Evolutionary conservation across 1,140 invertebrate species (phyloP).

Genomic region (Cotesia glomerata): DNA sequence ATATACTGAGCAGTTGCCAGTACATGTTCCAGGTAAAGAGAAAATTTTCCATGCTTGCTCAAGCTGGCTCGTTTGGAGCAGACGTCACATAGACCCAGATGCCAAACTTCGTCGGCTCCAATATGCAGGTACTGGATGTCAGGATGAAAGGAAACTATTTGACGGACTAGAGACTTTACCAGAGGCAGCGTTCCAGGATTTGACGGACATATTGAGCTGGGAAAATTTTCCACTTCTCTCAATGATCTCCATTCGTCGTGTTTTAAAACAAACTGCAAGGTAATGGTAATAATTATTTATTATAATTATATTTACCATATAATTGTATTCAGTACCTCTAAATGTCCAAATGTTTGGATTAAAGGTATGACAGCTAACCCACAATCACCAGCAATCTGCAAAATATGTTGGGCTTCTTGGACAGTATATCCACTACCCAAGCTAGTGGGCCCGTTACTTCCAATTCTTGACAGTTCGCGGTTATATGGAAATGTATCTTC

Average conservation of each 20-base stretch:
- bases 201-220: constrained; percentile 84
- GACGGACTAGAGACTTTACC: constrained; percentile 68
- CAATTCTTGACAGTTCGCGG: constrained; percentile 69
- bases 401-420: constrained; percentile 68
- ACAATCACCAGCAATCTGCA: constrained; percentile 68
- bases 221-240: constrained; percentile 78
- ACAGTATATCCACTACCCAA: constrained; percentile 70
- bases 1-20: constrained; percentile 69
- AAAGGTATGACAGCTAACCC: constrained; percentile 86
- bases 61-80: constrained; percentile 69
- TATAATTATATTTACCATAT: neutral
- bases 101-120: constrained; percentile 83
- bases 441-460: constrained; percentile 65
- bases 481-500: constrained; percentile 92
- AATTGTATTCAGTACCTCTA: constrained; percentile 67
- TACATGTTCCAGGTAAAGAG: constrained; percentile 77
- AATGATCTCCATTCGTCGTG: constrained; percentile 76
- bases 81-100: constrained; percentile 79
- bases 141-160: constrained; percentile 67
- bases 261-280: constrained; percentile 82
- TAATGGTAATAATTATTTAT: constrained; percentile 37
- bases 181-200: constrained; percentile 67
- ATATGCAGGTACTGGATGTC: constrained; percentile 78
- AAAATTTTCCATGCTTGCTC: constrained; percentile 63
- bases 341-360: constrained; percentile 94